Evolutionary conservation across 2,888 invertebrate genomes (phyloP), one percentile per base, ranked within the genome.

Genomic region (Agelastica alni): DNA sequence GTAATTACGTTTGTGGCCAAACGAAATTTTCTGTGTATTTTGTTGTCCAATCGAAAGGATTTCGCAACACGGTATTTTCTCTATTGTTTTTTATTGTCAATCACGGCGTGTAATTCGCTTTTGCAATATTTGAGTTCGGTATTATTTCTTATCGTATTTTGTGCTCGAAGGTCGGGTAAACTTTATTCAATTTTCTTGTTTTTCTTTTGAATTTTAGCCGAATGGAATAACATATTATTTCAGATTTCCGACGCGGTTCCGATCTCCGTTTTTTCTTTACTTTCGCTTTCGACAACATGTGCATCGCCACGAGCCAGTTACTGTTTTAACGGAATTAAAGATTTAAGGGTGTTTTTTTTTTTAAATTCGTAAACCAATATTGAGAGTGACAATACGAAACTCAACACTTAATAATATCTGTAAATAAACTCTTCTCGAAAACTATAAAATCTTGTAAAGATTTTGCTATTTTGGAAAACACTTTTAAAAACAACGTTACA

Each of bases 101-200:
- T 26, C 26, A 26, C 26, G 26, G 26, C 26, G 26, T 26, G 26
- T 26, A 31, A 31, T 31, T 17, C 18, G 17, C 4, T 31, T 31
- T 43, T 43, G 43, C 30, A 43, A 43, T 30, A 43, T 43, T 30
- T 43, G 39, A 31, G 43, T 43, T 43, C 10, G 17, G 17, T 28
- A 43, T 43, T 43, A 43, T 28, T 30, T 43, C 43, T 30, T 26
- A 26, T 41, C 41, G 28, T 16, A 13, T 39, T 39, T 39, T 39
- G 20, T 39, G 12, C 22, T 18, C 9, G 12, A 18, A 6, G 41
- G 9, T 41, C 16, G 12, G 10, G 12, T n/a, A 26, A 41, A 14
- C 26, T 41, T 28, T 26, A 41, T 41, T 28, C 12, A 16, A 41
- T 41, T 41, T 7, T 13, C 14, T 28, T 26, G 28, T 41, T 22